These are phyloP conservation scores for Sardina pilchardus DNA, from an alignment of 2,113 vertebrate genomes.

Conservation along the genomic window DNA sequence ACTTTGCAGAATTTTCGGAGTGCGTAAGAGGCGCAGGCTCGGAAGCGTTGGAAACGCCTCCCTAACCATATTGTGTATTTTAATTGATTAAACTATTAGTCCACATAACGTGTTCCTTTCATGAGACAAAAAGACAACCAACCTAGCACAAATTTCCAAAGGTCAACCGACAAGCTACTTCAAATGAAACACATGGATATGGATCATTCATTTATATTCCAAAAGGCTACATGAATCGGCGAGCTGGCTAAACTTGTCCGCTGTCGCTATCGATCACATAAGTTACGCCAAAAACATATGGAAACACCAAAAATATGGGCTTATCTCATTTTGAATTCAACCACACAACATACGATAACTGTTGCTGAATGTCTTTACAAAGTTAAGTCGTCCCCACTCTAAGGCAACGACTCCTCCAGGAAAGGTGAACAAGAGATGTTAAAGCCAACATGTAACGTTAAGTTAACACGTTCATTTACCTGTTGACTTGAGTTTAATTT, in stretches of 20 bases:
- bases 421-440: neutral
- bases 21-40: slow-evolving; percentile 40
- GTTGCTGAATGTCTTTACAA: neutral
- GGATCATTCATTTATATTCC: neutral
- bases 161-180: neutral
- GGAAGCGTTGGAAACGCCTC: slow-evolving; percentile 45
- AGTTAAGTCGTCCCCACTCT: neutral
- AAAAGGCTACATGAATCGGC: neutral
- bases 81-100: slow-evolving; percentile 16
- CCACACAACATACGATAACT: neutral
- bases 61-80: slow-evolving; percentile 12
- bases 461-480: slow-evolving; percentile 60
- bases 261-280: neutral
- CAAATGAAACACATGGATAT: neutral
- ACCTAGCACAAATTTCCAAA: neutral
- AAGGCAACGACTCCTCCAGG: neutral
- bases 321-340: neutral
- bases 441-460: slow-evolving; percentile 6
- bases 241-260: neutral
- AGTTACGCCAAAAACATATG: neutral
- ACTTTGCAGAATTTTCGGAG: slow-evolving; percentile 49
- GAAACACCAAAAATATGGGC: neutral
- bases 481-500: slow-evolving; percentile 70
- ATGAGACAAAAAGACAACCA: neutral
- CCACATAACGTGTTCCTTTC: neutral